These are phyloP conservation scores for Diadegma fenestrale DNA, from an alignment of 2,888 invertebrate species.

Conservation along the genomic window DNA sequence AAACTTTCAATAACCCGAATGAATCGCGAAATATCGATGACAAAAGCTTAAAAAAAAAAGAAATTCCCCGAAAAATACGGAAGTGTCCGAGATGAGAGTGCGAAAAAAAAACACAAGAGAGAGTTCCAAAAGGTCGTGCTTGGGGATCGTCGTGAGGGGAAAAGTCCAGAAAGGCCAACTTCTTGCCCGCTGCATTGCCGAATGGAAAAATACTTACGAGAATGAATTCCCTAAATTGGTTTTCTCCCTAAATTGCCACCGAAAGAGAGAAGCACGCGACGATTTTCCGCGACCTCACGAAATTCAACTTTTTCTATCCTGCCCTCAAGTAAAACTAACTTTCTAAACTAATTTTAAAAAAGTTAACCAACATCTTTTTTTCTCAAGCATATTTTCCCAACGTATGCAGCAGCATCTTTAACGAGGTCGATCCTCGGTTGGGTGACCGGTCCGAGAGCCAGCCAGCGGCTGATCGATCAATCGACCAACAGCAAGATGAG, in stretches of 20 bases:
- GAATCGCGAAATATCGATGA: slow-evolving; percentile 51
- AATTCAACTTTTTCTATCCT: slow-evolving; percentile 10
- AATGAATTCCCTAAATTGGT: slow-evolving; percentile 53
- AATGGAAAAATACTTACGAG: slow-evolving; percentile 35
- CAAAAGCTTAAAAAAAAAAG: not conserved
- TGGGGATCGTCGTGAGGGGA: not conserved
- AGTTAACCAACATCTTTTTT: not conserved
- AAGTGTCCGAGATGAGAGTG: slow-evolving; percentile 9
- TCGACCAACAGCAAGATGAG: no score
- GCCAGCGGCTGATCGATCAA: no score
- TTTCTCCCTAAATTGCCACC: slow-evolving; percentile 46
- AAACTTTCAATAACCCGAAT: slow-evolving; percentile 52
- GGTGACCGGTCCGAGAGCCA: no score
- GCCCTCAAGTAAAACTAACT: not conserved
- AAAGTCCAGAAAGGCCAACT: not conserved
- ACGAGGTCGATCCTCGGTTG: no score
- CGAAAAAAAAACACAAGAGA: slow-evolving; percentile 3
- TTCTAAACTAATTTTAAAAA: not conserved
- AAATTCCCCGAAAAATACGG: slow-evolving; percentile 29
- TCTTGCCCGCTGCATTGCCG: slow-evolving; percentile 32
- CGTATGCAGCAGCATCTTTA: no score
- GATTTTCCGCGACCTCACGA: not conserved
- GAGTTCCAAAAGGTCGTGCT: not conserved
- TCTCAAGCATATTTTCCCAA: not conserved
- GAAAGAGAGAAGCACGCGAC: not conserved